Base-by-base conservation (phyloP, 2,797 vertebrate genomes). In the Nothura maculosa region DNA sequence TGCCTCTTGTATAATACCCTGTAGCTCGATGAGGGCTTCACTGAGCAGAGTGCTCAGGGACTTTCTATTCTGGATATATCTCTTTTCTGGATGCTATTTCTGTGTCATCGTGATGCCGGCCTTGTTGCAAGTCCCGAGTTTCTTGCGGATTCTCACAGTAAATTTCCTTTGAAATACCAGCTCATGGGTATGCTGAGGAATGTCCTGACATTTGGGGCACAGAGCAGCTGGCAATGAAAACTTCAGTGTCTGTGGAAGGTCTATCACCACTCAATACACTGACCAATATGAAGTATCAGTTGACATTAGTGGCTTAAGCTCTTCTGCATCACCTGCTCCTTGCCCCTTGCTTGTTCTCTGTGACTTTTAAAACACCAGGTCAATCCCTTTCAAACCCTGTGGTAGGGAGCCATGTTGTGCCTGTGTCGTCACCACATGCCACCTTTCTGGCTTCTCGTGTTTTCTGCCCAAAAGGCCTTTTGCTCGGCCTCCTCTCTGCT, bases 171-270 rank as follows among this genome's bases (percentile, higher is more conserved):
- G 52, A 80, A 69, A 2, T 61, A 13, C n/a, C 40, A 30, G 79
- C 45, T 95, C 69, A 28, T 72, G 92, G 64, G 58, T 27, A 12
- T 3, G 45, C 79, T 62, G 89, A 75, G 89, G 32, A 34, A 48
- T 67, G 57, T 10, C 22, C 45, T 61, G 87, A 36, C 0, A 30
- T 36, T 68, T 68, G 36, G 82, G 88, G 70, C 12, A 25, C 8
- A 20, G 86, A 92, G 90, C 83, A 86, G 70, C 75, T 52, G 40
- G 60, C 9, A 25, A 70, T 77, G 50, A 76, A 87, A 84, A 57
- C 57, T 22, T 82, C 64, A 62, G 81, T 61, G 40, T 36, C 40
- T 77, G 72, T 42, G 61, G 67, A 78, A 93, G 43, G 32, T 81
- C 40, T 80, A 43, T 32, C 81, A 80, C 63, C 74, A 43, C 34